Evolutionary conservation across 37 sponge, comb jelly and placozoan genomes (phyloP), one percentile per base, ranked within the genome.

Genomic region (Lycopodina hypogea): DNA sequence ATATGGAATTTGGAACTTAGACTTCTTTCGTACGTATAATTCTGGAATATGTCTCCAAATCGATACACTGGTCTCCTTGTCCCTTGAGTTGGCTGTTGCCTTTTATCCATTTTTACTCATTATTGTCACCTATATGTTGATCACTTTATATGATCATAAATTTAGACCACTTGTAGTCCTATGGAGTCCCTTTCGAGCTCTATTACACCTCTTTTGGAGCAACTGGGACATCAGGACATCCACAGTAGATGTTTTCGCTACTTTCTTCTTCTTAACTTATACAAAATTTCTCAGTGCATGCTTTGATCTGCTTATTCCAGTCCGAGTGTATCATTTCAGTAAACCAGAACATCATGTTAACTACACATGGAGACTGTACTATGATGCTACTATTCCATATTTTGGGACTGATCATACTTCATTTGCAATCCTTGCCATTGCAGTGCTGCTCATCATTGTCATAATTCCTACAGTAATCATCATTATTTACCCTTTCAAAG

Each of bases 191-290:
- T 78, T 78, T 51, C 19, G 56, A 36, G 19, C 22, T 3, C 7
- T 34, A 22, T 74, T 81, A 40, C 33, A n/a, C 40, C 72, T 65
- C 18, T 70, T 68, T 24, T 51, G 61, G 56, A 66, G 75, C 7
- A 41, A 65, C 29, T 75, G 76, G 65, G 75, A 89, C n/a, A 57
- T 78, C 12, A 82, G 60, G 30, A 63, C 77, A 28, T 76, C 87
- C 24, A 41, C 78, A 4, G 58, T 82, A 1, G 73, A 78, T 82
- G 90, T 83, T 19, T 67, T 82, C 64, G 90, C 83, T 0, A 72
- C 87, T 33, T 81, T 90, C 53, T 61, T 90, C 53, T 64, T 90
- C 4, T 65, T 90, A 30, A 78, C 90, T 19, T 81, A 86, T 78
- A 53, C 63, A 0, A 85, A 82, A 42, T 48, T 90, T 26, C 71